Conservation (phyloP, 2,113 vertebrate genomes). For the Sterna hirundo region DNA sequence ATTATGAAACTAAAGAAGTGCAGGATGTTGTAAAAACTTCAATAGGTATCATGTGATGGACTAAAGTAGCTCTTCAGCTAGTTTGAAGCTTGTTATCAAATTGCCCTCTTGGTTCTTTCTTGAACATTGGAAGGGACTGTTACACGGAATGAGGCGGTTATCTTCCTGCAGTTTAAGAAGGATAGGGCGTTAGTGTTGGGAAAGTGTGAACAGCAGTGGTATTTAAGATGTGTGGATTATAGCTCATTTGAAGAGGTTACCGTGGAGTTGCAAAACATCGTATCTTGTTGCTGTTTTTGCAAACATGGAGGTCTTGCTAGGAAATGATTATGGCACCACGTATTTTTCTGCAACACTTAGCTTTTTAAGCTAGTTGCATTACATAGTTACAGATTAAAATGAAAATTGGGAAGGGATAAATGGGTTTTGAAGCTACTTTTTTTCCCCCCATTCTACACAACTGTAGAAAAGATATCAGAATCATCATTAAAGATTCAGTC, state of each 20-base stretch:
- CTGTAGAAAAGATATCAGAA: constrained; percentile 80
- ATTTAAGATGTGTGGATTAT: neutral
- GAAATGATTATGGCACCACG: neutral
- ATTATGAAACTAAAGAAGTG: neutral
- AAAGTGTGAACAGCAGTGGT: neutral
- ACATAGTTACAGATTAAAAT: neutral
- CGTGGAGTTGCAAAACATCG: neutral
- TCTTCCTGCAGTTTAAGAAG: neutral
- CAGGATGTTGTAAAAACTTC: neutral
- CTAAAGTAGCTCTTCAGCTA: neutral
- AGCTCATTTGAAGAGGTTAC: neutral
- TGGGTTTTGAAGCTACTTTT: neutral
- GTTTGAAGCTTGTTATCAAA: neutral
- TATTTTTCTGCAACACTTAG: neutral
- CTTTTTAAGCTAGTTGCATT: neutral
- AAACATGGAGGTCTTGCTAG: neutral
- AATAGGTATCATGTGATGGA: accelerated
- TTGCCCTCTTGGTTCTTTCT: neutral
- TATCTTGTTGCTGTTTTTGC: neutral
- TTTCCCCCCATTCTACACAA: neutral
- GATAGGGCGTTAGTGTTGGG: neutral
- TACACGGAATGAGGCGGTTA: neutral
- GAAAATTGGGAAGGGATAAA: neutral
- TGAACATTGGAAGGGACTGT: neutral
- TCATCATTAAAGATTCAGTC: constrained; percentile 84